Base-by-base conservation (phyloP, 2,113 vertebrate species). In the Rhinopomastus cyanomelas region DNA sequence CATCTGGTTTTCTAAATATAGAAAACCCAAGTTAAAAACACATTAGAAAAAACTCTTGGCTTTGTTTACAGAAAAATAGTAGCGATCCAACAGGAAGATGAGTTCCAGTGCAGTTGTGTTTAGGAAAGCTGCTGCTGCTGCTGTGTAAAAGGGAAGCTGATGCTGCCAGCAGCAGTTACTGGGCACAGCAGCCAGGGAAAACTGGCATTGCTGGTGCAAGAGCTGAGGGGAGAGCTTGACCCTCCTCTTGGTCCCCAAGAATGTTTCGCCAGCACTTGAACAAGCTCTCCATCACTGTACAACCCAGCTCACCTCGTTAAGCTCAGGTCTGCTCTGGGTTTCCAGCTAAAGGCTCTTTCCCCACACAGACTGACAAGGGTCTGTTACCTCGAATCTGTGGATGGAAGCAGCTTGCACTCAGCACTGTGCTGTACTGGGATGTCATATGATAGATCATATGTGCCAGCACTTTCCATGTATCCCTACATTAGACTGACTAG, bases 1-100 rank as follows among this genome's bases (percentile, higher is more conserved):
- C 53, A 16, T 1, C 21, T 52, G 25, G 25, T 19, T 78, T 80
- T 32, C 68, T 95, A 94, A 95, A 84, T 91, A 91, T 68, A 81
- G 60, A 51, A 81, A 89, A 91, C 79, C 26, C 44, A 89, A 53
- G 3, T 17, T 87, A 75, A 92, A 84, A 90, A 73, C 26, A 48
- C 2, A 9, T 48, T 16, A 10, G 59, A 65, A 73, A 55, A 78
- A 73, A 26, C 11, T 22, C 68, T 77, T 88, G 83, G 59, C 73
- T 51, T 89, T 72, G 64, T 74, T 83, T 86, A 81, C 22, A 74
- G 82, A 49, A 11, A 89, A 91, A 88, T 68, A 92, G 39, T 61
- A 91, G 16, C 2, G 2, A 78, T 86, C 69, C 83, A 86, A 82
- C 83, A 94, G 85, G 92, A 92, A 94, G 77, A 57, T 86, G 66